A percentile compares a stretch with the other conserved stretches of the same genome.
Conservation (phyloP, 1,140 invertebrate genomes). For the Sminthurinus signatus region DNA sequence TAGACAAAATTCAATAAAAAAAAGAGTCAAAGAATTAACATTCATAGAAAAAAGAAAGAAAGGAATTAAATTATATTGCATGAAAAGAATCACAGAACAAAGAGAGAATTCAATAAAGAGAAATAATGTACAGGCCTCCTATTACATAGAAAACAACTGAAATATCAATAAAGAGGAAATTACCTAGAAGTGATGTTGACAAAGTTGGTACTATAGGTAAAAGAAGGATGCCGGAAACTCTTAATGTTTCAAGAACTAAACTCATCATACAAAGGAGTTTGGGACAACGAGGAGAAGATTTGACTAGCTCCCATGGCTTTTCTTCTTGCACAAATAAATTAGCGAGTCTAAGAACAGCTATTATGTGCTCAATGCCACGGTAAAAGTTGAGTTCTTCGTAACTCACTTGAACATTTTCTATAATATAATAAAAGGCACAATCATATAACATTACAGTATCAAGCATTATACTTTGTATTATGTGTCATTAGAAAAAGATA, state of each 20-base stretch:
- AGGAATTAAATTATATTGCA: no score
- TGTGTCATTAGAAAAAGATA: no score
- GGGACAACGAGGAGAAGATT: slow-evolving; percentile 47
- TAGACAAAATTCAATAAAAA: no score
- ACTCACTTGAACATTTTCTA: slow-evolving; percentile 55
- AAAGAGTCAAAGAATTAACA: no score
- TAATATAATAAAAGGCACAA: no score
- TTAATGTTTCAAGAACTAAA: slow-evolving; percentile 72
- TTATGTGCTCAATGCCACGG: slow-evolving; percentile 69
- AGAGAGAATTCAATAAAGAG: background rate
- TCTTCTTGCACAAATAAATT: slow-evolving; percentile 80
- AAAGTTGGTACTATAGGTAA: slow-evolving; percentile 77
- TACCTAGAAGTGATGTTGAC: slow-evolving; percentile 51
- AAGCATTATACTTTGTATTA: no score
- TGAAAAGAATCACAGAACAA: background rate
- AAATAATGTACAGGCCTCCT: background rate
- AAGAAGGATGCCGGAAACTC: slow-evolving; percentile 68
- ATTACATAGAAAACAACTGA: background rate
- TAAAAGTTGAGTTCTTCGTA: slow-evolving; percentile 78
- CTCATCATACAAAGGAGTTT: slow-evolving; percentile 67
- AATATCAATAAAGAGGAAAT: no score
- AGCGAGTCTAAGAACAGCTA: slow-evolving; percentile 62
- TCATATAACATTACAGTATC: no score
- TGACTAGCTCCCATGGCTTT: slow-evolving; percentile 81
- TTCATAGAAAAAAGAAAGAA: no score